Evolutionary conservation across 2,113 vertebrate genomes (phyloP), one percentile per base, ranked within the genome.

Genomic region (Onychostoma macrolepis): DNA sequence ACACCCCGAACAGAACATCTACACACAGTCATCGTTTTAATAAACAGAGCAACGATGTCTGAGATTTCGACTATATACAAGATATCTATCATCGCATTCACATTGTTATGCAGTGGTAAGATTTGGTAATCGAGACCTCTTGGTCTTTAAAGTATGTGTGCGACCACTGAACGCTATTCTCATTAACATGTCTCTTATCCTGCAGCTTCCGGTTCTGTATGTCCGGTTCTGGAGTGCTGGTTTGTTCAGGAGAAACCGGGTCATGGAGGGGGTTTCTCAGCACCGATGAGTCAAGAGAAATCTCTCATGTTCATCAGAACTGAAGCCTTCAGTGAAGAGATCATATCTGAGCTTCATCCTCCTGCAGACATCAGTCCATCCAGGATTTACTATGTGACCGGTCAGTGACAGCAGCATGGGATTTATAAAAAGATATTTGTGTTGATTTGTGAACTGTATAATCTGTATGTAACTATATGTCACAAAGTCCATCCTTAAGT

Each of bases 171-270:
- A 61, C 58, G n/a, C 11, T 26, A 33, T 33, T 33, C 30, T 33
- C 30, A 33, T 33, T 33, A 41, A 41, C 7, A 1, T 41, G 6
- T 41, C 41, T 45, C 41, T 26, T 45, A 38, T 2, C 1, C 1
- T 48, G 15, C 58, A 95, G 95, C 65, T 21, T 91, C 43, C 1
- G 84, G 90, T 80, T 87, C 89, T 48, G 89, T 79, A 41, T 95
- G 95, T 50, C 93, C 93, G 0, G 88, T 92, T 82, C 0, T 96
- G 91, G 95, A 95, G 82, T 96, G 95, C 93, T 95, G 94, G 94
- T 94, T 93, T 78, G 91, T 95, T 12, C 92, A 94, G 86, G 95
- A 95, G 87, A 93, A 91, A 28, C 56, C 65, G 0, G 93, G 92
- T 48, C 89, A 91, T 83, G 90, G 94, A 67, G 89, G 90, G 2